These are phyloP conservation scores for Leucophenga varia DNA, from an alignment of 1,140 invertebrate genomes.

Conservation along the genomic window DNA sequence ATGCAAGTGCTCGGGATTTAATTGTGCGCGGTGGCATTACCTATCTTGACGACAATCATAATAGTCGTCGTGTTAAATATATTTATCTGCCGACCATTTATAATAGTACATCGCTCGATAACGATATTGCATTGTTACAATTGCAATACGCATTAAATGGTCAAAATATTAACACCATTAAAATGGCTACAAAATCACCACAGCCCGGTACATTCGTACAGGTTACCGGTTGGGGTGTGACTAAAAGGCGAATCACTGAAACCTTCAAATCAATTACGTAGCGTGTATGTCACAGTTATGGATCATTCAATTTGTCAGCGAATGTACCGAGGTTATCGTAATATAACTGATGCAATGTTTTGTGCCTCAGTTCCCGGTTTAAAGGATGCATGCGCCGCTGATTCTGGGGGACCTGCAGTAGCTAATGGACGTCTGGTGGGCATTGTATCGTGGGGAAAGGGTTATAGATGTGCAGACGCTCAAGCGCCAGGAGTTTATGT, in stretches of 20 bases:
- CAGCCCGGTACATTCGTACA: slow-evolving; percentile 16
- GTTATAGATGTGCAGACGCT: slow-evolving; percentile 59
- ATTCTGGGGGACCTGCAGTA: slow-evolving; percentile 68
- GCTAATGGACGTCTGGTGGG: slow-evolving; percentile 60
- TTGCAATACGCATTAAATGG: slow-evolving; percentile 26
- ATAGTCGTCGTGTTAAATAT: slow-evolving; percentile 26
- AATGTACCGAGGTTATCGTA: slow-evolving; percentile 26
- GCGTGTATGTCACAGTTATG: slow-evolving; percentile 31
- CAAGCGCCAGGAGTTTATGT: slow-evolving; percentile 66
- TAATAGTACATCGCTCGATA: slow-evolving; percentile 26
- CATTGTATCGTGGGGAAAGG: slow-evolving; percentile 72
- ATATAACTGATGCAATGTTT: slow-evolving; percentile 56
- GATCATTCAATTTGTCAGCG: slow-evolving; percentile 19
- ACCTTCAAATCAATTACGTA: slow-evolving; percentile 41
- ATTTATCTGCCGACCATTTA: slow-evolving; percentile 27
- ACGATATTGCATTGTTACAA: slow-evolving; percentile 41
- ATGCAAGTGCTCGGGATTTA: slow-evolving; percentile 24
- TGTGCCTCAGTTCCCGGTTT: slow-evolving; percentile 57
- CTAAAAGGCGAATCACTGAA: slow-evolving; percentile 12
- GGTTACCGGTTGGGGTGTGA: slow-evolving; percentile 43
- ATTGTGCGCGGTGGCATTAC: slow-evolving; percentile 40
- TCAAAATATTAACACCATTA: slow-evolving; percentile 21
- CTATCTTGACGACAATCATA: slow-evolving; percentile 29
- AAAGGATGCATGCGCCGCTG: slow-evolving; percentile 66
- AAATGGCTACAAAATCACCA: slow-evolving; percentile 19